These are phyloP conservation scores for Xiphydria camelus DNA, from an alignment of 2,888 invertebrate genomes.

Conservation along the genomic window DNA sequence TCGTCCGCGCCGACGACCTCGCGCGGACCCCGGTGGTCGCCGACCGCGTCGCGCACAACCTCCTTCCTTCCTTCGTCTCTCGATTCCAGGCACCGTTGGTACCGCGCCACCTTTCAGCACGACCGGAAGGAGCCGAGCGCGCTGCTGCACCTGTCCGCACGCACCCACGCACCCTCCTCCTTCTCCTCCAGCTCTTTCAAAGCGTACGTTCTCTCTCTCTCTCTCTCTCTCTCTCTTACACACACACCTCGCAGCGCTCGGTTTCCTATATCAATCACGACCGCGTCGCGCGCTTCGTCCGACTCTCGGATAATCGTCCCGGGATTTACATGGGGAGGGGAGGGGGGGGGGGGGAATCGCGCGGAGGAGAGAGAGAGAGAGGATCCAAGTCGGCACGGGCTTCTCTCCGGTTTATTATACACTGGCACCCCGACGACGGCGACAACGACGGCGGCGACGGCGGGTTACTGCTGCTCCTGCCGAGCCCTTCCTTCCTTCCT, in stretches of 20 bases:
- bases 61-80: too few relatives aligned
- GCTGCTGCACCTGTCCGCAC: too few relatives aligned
- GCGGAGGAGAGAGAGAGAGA: conserved; percentile 12
- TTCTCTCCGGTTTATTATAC: conserved; percentile 1
- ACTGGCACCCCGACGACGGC: not conserved
- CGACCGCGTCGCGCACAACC: too few relatives aligned
- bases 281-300: not conserved
- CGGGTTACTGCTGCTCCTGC: conserved; percentile 11
- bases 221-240: too few relatives aligned
- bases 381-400: too few relatives aligned
- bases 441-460: not conserved
- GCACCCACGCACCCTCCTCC: too few relatives aligned
- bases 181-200: too few relatives aligned
- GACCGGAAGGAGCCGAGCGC: too few relatives aligned
- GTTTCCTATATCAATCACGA: conserved; percentile 33
- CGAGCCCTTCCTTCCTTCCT: not conserved
- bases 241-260: conserved; percentile 39
- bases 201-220: too few relatives aligned
- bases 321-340: conserved; percentile 8
- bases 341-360: conserved; percentile 12
- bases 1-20: conserved; percentile 21
- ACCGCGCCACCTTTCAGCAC: too few relatives aligned
- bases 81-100: conserved; percentile 1
- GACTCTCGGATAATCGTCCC: conserved; percentile 1
- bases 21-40: conserved; percentile 3